Evolutionary conservation across 2,888 invertebrate genomes (phyloP), one percentile per base, ranked within the genome.

Genomic region (Rhingia rostrata): DNA sequence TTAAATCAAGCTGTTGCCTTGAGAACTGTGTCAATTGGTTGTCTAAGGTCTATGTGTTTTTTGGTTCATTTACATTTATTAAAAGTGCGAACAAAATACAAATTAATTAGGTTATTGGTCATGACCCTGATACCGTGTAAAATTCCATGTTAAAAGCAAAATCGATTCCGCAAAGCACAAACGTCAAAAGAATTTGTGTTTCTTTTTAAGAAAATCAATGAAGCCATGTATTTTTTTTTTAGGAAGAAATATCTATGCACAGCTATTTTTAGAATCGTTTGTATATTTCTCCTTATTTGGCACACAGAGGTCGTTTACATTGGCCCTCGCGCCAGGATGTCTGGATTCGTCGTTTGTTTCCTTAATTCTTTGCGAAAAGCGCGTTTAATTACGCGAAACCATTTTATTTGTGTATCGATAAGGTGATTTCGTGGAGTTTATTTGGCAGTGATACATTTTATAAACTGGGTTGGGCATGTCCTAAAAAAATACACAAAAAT

Each of bases 191-290:
- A 30, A 30, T 10, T 9, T 49, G 22, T 22, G 22, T 22, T 10
- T 49, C 64, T 73, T 64, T 64, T 64, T 41, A 37, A 54, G 45
- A 63, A 73, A 73, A 73, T 73, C 73, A 63, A 73, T 73, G 30
- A 33, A 56, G 32, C 43, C 56, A 43, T 47, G 49, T 61, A 37
- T 47, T 14, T 53, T 32, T 12, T 22, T 33, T 53, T 32, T 12
- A 53, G n/a, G 32, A n/a, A 45, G n/a, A 22, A 49, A 39, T 41
- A 22, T 72, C n/a, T 61, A 61, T 54, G 9, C 9, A 22, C 54
- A 53, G 10, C 41, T 74, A 74, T 64, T 74, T 66, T 41, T 56
- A 49, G 64, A 66, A 58, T 30, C 35, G 22, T 22, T 22, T 22
- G 22, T 12, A 30, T 14, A 12, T 64, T 58, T 58, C 47, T 37